Percentiles rank a stretch among this genome's conserved stretches.
phyloP scores from a whole-genome alignment of 1,140 invertebrate genomes.

The Scaptomyza hsui region DNA sequence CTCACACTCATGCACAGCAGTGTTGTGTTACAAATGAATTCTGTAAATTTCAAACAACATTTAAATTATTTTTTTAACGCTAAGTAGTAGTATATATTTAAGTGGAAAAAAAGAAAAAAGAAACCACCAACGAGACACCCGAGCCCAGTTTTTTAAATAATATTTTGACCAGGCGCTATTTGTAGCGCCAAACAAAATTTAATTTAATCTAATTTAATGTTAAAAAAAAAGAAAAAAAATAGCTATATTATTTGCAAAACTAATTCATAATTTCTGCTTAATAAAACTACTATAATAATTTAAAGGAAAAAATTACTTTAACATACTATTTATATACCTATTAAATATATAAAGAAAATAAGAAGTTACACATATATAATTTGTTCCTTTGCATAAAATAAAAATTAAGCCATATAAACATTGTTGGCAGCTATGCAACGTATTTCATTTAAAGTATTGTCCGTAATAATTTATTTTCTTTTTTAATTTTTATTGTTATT shows the following conservation, averaged over 20 bases:
- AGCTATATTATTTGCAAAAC: constrained; percentile 44
- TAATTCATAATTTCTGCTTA: constrained; percentile 40
- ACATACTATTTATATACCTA: constrained; percentile 30
- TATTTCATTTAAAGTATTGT: constrained; percentile 57
- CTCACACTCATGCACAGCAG: constrained; percentile 20
- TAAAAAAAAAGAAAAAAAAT: constrained; percentile 10
- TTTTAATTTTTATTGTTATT: constrained; percentile 55
- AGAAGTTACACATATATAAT: constrained; percentile 61
- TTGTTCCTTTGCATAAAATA: constrained; percentile 67
- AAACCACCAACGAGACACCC: constrained; percentile 54
- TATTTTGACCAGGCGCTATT: constrained; percentile 18
- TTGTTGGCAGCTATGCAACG: constrained; percentile 50
- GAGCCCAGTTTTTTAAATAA: constrained; percentile 48
- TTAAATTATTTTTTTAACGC: constrained; percentile 56
- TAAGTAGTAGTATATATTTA: constrained; percentile 45
- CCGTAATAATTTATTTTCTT: constrained; percentile 51
- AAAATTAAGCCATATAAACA: constrained; percentile 4
- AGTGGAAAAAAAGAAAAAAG: constrained; percentile 48
- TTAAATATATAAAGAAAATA: constrained; percentile 1
- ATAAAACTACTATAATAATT: constrained; percentile 27
- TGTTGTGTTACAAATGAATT: constrained; percentile 42
- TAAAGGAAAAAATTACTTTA: constrained; percentile 10
- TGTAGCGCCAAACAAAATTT: constrained; percentile 22
- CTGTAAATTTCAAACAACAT: constrained; percentile 49
- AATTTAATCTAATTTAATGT: constrained; percentile 37